Percentiles rank a stretch among this genome's conserved stretches.
phyloP scores from a whole-genome alignment of 2,113 vertebrate species.

The Oryzias celebensis region DNA sequence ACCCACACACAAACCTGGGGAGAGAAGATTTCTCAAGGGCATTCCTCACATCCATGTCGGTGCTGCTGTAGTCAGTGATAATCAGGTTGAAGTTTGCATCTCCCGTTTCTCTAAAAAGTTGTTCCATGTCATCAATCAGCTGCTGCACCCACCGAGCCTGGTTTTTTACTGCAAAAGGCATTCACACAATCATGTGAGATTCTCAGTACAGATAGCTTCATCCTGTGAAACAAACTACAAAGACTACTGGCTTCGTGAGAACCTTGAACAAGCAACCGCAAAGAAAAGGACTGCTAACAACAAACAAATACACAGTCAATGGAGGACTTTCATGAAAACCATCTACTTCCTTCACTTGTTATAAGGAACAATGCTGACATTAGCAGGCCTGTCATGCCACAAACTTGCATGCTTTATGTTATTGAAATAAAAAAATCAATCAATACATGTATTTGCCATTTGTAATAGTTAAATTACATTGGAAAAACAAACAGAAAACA shows the following conservation, averaged over 20 bases:
- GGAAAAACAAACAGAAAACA: not conserved
- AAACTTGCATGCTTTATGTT: rapidly evolving
- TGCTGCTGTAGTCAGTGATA: constrained; percentile 88
- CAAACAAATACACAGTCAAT: not conserved
- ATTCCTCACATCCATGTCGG: constrained; percentile 87
- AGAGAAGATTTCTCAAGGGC: constrained; percentile 83
- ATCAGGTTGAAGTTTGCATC: constrained; percentile 88
- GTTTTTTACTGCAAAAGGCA: constrained; percentile 86
- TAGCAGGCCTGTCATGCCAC: not conserved
- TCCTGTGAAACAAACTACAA: no score
- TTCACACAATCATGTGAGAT: not conserved
- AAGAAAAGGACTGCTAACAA: not conserved
- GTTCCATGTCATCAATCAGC: constrained; percentile 91
- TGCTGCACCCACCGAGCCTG: constrained; percentile 95
- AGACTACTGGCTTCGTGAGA: not conserved
- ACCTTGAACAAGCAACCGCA: not conserved
- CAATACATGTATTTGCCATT: not conserved
- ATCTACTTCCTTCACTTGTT: not conserved
- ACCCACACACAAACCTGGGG: constrained; percentile 72
- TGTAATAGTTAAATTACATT: no score
- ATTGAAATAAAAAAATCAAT: not conserved
- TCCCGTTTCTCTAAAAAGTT: constrained; percentile 75
- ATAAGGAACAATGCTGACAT: no score
- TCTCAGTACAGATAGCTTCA: not conserved
- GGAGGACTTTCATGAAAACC: not conserved